Percentiles rank a stretch among this genome's conserved stretches.
phyloP scores from a whole-genome alignment of 2,797 vertebrate species.

The Chelmon rostratus region DNA sequence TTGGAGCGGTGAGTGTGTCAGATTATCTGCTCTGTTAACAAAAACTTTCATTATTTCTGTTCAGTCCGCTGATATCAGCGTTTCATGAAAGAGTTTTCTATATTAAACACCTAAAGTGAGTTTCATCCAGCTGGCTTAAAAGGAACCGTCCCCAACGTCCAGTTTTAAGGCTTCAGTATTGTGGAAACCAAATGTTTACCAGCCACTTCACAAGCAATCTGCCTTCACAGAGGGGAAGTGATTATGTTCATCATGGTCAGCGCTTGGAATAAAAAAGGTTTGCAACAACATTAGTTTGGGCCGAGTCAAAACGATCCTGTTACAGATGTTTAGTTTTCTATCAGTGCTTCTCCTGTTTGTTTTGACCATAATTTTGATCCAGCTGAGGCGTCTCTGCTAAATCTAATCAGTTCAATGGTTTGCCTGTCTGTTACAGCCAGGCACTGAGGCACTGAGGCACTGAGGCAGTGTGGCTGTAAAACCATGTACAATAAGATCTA shows the following conservation, averaged over 20 bases:
- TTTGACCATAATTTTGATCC: not conserved
- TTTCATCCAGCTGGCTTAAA: not conserved
- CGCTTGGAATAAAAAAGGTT: not conserved
- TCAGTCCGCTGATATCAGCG: not conserved
- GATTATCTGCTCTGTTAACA: not conserved
- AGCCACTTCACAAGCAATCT: conserved; percentile 25
- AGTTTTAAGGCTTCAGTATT: conserved; percentile 20
- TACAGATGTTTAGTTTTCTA: not conserved
- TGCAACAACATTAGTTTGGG: not conserved
- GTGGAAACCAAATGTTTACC: conserved; percentile 53
- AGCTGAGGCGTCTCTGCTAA: not conserved
- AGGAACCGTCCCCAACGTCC: not conserved
- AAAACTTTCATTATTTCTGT: not conserved
- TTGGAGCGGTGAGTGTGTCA: conserved; percentile 90
- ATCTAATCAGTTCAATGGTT: not conserved
- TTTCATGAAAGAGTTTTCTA: conserved; percentile 7
- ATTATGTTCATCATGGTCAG: conserved; percentile 31
- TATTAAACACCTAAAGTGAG: not conserved
- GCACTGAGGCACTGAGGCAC: too few relatives aligned
- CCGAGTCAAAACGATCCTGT: not conserved
- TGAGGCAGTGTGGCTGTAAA: too few relatives aligned
- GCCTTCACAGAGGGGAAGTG: conserved; percentile 10
- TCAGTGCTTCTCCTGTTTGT: not conserved
- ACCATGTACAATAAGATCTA: too few relatives aligned
- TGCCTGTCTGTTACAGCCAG: too few relatives aligned